Evolutionary conservation across 1,140 invertebrate species (phyloP).

Genomic region (Panulirus ornatus): DNA sequence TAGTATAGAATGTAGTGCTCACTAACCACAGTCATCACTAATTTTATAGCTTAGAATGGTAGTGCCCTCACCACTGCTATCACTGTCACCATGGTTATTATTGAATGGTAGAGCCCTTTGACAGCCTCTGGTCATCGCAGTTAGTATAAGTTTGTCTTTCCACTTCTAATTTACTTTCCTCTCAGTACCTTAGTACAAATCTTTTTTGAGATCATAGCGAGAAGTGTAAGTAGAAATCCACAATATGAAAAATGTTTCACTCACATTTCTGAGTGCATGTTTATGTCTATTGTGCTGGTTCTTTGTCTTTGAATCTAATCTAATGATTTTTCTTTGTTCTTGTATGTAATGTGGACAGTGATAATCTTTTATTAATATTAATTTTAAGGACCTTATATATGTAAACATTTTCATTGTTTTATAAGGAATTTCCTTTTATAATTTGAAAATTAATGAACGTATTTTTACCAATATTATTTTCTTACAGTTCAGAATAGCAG

Average conservation of each 20-base stretch:
- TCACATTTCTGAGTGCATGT: constrained; percentile 21
- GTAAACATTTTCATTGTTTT: too few relatives aligned
- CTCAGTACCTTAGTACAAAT: not conserved
- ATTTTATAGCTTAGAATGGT: constrained; percentile 50
- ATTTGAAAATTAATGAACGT: too few relatives aligned
- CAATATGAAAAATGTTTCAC: not conserved
- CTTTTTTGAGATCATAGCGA: not conserved
- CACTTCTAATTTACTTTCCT: not conserved
- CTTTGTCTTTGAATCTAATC: not conserved
- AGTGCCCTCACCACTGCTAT: constrained; percentile 47
- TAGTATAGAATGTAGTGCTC: constrained; percentile 68
- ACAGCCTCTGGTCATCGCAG: not conserved
- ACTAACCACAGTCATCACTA: constrained; percentile 58
- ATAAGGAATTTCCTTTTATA: too few relatives aligned
- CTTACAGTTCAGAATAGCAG: too few relatives aligned
- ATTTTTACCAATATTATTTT: too few relatives aligned
- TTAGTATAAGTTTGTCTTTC: constrained; percentile 3
- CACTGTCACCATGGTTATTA: constrained; percentile 29
- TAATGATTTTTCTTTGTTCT: not conserved
- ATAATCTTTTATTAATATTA: not conserved
- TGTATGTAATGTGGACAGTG: not conserved
- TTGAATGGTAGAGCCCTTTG: constrained; percentile 42
- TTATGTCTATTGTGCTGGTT: not conserved
- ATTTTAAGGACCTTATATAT: too few relatives aligned
- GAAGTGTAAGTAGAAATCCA: not conserved